phyloP scores from a whole-genome alignment of 2,888 invertebrate genomes.

The Autographa pulchrina region DNA sequence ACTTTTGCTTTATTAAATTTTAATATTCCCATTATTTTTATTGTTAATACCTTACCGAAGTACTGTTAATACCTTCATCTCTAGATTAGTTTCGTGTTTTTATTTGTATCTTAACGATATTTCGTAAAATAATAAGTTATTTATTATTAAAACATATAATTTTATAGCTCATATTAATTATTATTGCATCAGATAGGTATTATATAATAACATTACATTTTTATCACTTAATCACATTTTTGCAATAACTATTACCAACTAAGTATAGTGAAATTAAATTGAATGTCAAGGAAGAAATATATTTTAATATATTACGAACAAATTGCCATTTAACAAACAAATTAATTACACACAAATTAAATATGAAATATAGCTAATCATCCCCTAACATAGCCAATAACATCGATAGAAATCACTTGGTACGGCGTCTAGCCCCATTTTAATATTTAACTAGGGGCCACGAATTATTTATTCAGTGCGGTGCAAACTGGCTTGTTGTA shows the following conservation, averaged over 20 bases:
- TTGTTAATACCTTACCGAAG: not conserved
- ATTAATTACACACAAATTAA: constrained; percentile 12
- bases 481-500: constrained; percentile 76
- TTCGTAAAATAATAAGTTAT: no score
- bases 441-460: constrained; percentile 81
- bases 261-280: no score
- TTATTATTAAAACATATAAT: no score
- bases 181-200: no score
- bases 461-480: constrained; percentile 85
- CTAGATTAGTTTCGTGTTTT: not conserved
- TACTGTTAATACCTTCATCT: not conserved
- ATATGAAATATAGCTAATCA: constrained; percentile 23
- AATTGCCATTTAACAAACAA: constrained; percentile 8
- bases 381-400: constrained; percentile 46
- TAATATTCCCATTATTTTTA: not conserved
- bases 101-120: not conserved
- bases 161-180: no score
- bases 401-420: constrained; percentile 64
- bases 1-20: not conserved
- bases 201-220: no score
- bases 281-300: no score
- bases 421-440: constrained; percentile 66
- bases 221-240: no score
- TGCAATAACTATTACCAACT: no score
- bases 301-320: not conserved